Evolutionary conservation across 2,113 vertebrate genomes (phyloP).

Genomic region (Aythya baeri): DNA sequence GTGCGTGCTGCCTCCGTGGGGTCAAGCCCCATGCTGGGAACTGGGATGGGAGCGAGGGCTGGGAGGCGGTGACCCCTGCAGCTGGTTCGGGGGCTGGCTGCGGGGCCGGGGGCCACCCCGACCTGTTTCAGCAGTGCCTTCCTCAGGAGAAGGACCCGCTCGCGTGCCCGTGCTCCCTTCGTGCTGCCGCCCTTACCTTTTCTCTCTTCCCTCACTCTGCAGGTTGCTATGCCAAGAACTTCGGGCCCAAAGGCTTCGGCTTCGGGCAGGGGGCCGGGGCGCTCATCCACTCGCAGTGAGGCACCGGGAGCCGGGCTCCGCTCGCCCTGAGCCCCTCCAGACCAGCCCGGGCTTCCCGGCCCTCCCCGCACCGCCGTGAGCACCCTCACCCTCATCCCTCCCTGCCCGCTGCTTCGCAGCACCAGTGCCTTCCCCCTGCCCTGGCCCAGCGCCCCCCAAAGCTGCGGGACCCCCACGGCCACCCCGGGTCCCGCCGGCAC

Average conservation of each 20-base stretch:
- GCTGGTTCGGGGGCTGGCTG: neutral
- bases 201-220: neutral
- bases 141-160: fast-evolving
- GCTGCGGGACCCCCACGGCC: neutral
- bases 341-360: neutral
- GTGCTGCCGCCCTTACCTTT: neutral
- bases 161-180: neutral
- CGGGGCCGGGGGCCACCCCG: neutral
- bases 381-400: neutral
- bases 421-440: neutral
- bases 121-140: neutral
- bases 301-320: fast-evolving
- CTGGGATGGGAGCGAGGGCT: neutral
- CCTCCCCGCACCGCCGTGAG: neutral
- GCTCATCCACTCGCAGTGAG: constrained; percentile 87
- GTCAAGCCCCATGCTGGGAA: neutral
- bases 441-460: neutral
- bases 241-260: constrained; percentile 95
- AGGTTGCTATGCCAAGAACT: constrained; percentile 95
- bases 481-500: neutral
- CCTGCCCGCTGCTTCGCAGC: constrained; percentile 30
- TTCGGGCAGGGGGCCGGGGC: constrained; percentile 92
- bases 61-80: neutral
- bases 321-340: neutral
- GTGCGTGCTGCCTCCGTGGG: constrained; percentile 57